These are phyloP conservation scores for Caprella mutica DNA, from an alignment of 2,888 invertebrate species.

Conservation along the genomic window DNA sequence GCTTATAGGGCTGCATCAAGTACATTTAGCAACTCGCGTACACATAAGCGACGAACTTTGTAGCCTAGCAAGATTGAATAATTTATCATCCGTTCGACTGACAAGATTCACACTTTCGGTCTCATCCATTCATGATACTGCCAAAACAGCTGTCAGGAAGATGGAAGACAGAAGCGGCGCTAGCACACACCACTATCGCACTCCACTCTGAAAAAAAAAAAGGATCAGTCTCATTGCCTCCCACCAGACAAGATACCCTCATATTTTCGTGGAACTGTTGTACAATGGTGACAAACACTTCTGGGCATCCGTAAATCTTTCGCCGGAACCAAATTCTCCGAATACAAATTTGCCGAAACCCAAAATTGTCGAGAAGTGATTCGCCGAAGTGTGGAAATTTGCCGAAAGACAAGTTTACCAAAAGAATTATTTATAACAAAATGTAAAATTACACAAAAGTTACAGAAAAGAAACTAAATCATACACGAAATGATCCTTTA, in stretches of 20 bases:
- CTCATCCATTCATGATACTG: neutral
- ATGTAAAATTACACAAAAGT: too few species aligned
- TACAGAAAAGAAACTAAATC: too few species aligned
- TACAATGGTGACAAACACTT: too few species aligned
- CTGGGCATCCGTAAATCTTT: too few species aligned
- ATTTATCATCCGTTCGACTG: neutral
- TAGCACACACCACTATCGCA: slow-evolving; percentile 4
- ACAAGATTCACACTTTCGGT: slow-evolving; percentile 1
- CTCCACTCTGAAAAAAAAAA: neutral
- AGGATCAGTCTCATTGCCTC: neutral
- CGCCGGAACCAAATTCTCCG: too few species aligned
- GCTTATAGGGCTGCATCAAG: slow-evolving; percentile 8
- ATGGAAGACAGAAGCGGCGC: slow-evolving; percentile 1
- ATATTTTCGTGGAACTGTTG: slow-evolving; percentile 8
- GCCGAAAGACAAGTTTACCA: too few species aligned
- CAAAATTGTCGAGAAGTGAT: too few species aligned
- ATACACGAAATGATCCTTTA: too few species aligned
- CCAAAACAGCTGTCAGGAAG: neutral
- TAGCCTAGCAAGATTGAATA: slow-evolving; percentile 8
- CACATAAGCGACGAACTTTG: neutral
- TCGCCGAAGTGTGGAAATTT: too few species aligned
- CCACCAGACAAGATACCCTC: neutral
- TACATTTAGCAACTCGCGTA: slow-evolving; percentile 12
- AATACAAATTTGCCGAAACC: too few species aligned
- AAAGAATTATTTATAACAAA: too few species aligned